phyloP scores from a whole-genome alignment of 1,140 invertebrate genomes.

The Bombus balteatus region DNA sequence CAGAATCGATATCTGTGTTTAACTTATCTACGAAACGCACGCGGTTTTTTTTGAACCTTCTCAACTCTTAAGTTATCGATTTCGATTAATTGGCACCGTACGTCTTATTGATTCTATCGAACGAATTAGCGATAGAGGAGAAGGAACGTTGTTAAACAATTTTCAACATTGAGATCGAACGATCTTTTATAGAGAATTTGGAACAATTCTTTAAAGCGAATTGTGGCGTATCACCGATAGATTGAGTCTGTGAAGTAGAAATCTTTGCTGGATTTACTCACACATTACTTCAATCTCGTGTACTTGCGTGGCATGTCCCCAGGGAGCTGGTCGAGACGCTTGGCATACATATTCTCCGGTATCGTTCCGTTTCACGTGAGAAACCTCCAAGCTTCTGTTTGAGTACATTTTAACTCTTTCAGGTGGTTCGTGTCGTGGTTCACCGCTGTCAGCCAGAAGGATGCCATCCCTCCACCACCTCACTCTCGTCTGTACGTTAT shows the following conservation, averaged over 20 bases:
- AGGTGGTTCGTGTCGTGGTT: slow-evolving; percentile 79
- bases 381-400: slow-evolving; percentile 89
- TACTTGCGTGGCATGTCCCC: slow-evolving; percentile 86
- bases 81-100: slow-evolving; percentile 9
- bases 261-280: slow-evolving; percentile 80
- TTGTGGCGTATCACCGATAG: not conserved
- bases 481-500: slow-evolving; percentile 72
- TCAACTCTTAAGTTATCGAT: slow-evolving; percentile 1
- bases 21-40: not conserved
- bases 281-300: slow-evolving; percentile 90
- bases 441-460: slow-evolving; percentile 86
- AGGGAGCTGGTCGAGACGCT: slow-evolving; percentile 84
- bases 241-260: not conserved
- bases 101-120: not conserved
- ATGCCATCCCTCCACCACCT: slow-evolving; percentile 85
- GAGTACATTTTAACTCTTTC: slow-evolving; percentile 85
- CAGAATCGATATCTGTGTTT: slow-evolving; percentile 29
- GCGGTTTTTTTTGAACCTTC: not conserved
- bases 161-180: no score
- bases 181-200: not conserved
- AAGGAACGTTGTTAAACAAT: not conserved
- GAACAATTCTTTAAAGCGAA: not conserved
- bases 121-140: not conserved
- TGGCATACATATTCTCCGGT: slow-evolving; percentile 90
- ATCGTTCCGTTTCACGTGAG: slow-evolving; percentile 84